These are phyloP conservation scores for Arnoldichthys spilopterus DNA, from an alignment of 2,797 vertebrate species.

Conservation along the genomic window DNA sequence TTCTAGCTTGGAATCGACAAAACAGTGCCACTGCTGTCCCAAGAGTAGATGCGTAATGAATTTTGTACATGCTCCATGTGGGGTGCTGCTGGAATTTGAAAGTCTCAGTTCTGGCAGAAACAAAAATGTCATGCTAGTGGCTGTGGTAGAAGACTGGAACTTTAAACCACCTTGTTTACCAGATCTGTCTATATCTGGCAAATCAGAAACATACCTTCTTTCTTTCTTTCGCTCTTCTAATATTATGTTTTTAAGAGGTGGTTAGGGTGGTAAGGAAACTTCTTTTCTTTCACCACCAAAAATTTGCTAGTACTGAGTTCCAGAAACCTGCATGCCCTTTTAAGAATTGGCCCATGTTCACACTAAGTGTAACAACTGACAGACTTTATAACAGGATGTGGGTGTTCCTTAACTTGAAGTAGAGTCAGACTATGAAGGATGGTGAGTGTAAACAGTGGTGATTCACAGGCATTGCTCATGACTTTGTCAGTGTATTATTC, in stretches of 20 bases:
- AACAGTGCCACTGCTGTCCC: slow-evolving; percentile 35
- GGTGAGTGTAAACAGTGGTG: no score
- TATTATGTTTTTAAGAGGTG: neutral
- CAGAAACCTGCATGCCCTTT: no score
- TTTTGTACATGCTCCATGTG: slow-evolving; percentile 11
- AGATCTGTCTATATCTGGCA: slow-evolving; percentile 12
- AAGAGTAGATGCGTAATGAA: slow-evolving; percentile 24
- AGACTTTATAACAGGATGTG: no score
- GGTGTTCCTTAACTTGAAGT: no score
- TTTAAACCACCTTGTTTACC: slow-evolving; percentile 10
- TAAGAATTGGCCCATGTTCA: no score
- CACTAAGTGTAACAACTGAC: no score
- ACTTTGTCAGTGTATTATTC: no score
- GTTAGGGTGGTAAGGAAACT: neutral
- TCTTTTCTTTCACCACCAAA: neutral
- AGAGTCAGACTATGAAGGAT: no score
- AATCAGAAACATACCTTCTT: slow-evolving; percentile 8
- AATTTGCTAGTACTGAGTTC: no score
- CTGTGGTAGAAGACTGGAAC: slow-evolving; percentile 19
- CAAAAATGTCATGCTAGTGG: slow-evolving; percentile 14
- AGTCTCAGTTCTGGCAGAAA: slow-evolving; percentile 3
- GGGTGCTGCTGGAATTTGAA: slow-evolving; percentile 6
- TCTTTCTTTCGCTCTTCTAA: slow-evolving; percentile 11
- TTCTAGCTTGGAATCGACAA: slow-evolving; percentile 34
- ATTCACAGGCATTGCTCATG: no score